These are phyloP conservation scores for Dromiciops gliroides DNA, from an alignment of 2,113 vertebrate genomes.

Conservation along the genomic window DNA sequence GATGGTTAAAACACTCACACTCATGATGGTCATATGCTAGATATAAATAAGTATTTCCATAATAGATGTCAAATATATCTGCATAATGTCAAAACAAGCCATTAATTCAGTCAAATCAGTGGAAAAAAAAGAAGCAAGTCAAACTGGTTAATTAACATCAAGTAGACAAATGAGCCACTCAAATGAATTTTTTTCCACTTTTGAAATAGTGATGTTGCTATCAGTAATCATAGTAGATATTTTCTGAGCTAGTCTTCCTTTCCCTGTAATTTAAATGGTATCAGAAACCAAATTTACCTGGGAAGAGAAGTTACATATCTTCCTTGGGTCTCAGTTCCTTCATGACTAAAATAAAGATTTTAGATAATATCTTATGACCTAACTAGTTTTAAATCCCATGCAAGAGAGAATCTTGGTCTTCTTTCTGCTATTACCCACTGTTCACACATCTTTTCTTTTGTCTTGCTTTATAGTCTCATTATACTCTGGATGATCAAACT, in stretches of 20 bases:
- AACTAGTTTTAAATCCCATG: neutral
- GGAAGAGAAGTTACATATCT: neutral
- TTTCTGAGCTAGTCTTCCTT: neutral
- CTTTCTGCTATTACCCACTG: neutral
- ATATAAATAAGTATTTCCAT: slow-evolving; percentile 15
- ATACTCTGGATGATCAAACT: neutral
- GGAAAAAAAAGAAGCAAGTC: slow-evolving; percentile 29
- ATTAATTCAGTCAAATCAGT: slow-evolving; percentile 52
- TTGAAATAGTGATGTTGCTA: slow-evolving; percentile 25
- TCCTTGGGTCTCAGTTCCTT: neutral
- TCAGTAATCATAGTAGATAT: neutral
- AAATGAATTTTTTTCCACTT: slow-evolving; percentile 30
- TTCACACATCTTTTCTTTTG: neutral
- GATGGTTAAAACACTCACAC: neutral
- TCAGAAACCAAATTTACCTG: slow-evolving; percentile 9
- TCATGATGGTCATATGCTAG: slow-evolving; percentile 19
- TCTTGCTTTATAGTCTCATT: neutral
- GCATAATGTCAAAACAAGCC: slow-evolving; percentile 25
- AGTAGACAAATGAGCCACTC: slow-evolving; percentile 51
- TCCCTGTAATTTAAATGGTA: neutral
- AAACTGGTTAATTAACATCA: slow-evolving; percentile 21
- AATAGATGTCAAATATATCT: slow-evolving; percentile 1
- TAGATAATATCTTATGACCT: neutral
- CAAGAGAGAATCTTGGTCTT: neutral
- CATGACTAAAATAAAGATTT: neutral